Evolutionary conservation across 1,140 invertebrate species (phyloP).

Genomic region (Battus philenor): DNA sequence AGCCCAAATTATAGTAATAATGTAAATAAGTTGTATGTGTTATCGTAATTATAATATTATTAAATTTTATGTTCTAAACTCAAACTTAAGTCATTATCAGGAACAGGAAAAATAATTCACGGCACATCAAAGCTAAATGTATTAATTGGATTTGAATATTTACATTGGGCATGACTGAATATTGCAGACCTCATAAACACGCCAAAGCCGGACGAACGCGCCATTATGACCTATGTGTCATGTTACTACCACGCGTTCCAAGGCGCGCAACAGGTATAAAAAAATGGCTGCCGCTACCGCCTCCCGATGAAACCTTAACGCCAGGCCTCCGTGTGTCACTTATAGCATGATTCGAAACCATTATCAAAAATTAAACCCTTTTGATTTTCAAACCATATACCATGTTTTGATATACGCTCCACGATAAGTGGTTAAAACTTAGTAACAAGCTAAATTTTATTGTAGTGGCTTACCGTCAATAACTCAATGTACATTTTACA

Average conservation of each 20-base stretch:
- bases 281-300: slow-evolving; percentile 41
- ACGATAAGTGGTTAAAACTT: slow-evolving; percentile 7
- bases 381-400: slow-evolving; percentile 2
- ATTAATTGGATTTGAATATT: slow-evolving; percentile 18
- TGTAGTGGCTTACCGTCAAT: slow-evolving; percentile 22
- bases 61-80: too few species aligned
- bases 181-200: slow-evolving; percentile 97
- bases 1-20: too few species aligned
- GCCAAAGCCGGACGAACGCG: slow-evolving; percentile 97
- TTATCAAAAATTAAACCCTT: slow-evolving; percentile 24
- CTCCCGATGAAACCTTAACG: slow-evolving; percentile 47
- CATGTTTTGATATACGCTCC: slow-evolving; percentile 9
- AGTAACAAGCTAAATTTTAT: slow-evolving; percentile 17
- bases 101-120: too few species aligned
- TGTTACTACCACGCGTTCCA: slow-evolving; percentile 99
- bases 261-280: slow-evolving; percentile 94
- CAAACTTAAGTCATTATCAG: too few species aligned
- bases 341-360: slow-evolving; percentile 60
- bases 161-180: slow-evolving; percentile 37
- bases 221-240: slow-evolving; percentile 98
- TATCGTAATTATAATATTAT: neutral
- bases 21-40: too few species aligned
- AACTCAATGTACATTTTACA: slow-evolving; percentile 18
- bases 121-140: slow-evolving; percentile 6
- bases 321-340: slow-evolving; percentile 65